phyloP scores from a whole-genome alignment of 2,113 vertebrate species.

The Heterotis niloticus region DNA sequence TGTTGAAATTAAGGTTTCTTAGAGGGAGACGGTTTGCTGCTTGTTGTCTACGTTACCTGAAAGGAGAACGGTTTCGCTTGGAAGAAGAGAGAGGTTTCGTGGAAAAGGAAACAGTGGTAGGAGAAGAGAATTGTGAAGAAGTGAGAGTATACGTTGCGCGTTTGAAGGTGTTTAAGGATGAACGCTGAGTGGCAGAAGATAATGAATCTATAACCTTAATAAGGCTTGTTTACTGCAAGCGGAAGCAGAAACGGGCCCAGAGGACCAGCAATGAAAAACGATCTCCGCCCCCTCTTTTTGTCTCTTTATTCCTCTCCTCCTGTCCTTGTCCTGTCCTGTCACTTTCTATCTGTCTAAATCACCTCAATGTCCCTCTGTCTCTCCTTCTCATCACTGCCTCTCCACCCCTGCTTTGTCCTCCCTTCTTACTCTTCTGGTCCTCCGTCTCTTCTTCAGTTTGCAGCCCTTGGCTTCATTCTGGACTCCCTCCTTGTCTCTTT shows the following conservation, averaged over 20 bases:
- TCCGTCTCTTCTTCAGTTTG: constrained; percentile 16
- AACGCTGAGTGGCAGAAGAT: not conserved
- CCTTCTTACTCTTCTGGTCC: constrained; percentile 9
- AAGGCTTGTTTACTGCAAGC: constrained; percentile 22
- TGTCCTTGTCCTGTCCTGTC: not conserved
- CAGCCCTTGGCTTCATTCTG: not conserved
- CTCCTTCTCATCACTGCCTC: constrained; percentile 20
- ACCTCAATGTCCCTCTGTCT: constrained; percentile 27
- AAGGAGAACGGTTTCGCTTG: not conserved
- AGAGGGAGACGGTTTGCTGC: not conserved
- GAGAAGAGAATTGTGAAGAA: not conserved
- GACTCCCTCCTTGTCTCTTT: constrained; percentile 18
- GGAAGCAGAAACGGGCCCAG: constrained; percentile 3
- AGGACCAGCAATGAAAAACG: constrained; percentile 2
- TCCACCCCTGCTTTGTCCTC: constrained; percentile 7
- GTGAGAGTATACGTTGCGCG: not conserved
- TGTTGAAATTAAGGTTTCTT: not conserved
- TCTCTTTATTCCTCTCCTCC: constrained; percentile 16
- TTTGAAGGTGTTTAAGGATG: not conserved
- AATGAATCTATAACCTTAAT: constrained; percentile 29
- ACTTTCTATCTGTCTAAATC: constrained; percentile 23
- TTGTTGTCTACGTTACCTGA: not conserved
- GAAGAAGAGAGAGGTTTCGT: not conserved
- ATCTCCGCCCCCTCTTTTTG: constrained; percentile 23
- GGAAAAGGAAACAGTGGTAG: not conserved